Conservation (phyloP, 2,888 invertebrate genomes). For the Petrophora chlorosata region DNA sequence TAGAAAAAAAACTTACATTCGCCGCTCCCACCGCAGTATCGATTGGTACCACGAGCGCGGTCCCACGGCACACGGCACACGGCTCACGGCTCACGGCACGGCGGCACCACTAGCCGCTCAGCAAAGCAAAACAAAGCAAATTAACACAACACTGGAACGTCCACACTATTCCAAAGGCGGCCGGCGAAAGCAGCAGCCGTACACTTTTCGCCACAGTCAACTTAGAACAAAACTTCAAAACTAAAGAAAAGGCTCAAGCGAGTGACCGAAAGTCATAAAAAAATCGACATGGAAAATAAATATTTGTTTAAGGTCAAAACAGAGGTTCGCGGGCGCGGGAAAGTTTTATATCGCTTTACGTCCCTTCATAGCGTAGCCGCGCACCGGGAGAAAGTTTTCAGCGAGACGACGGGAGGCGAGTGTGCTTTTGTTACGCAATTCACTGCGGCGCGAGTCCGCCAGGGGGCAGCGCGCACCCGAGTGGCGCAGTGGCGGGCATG, state of each 20-base stretch:
- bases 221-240: conserved; percentile 62
- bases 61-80: conserved; percentile 53
- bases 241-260: conserved; percentile 57
- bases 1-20: conserved; percentile 65
- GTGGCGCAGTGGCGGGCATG: conserved; percentile 83
- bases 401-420: conserved; percentile 72
- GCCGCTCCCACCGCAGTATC: conserved; percentile 79
- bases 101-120: conserved; percentile 60
- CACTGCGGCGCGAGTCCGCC: conserved; percentile 77
- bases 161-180: conserved; percentile 59
- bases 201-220: conserved; percentile 65
- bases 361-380: conserved; percentile 67
- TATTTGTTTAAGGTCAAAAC: conserved; percentile 39
- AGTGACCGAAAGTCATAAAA: conserved; percentile 36
- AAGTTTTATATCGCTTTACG: conserved; percentile 75
- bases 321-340: conserved; percentile 64
- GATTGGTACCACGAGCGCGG: conserved; percentile 76
- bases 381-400: conserved; percentile 75
- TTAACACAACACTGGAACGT: conserved; percentile 71
- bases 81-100: conserved; percentile 38
- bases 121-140: conserved; percentile 77
- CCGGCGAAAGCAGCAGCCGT: conserved; percentile 66
- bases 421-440: conserved; percentile 82
- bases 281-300: conserved; percentile 33
- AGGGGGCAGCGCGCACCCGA: conserved; percentile 78